These are phyloP conservation scores for Syngnathus scovelli DNA, from an alignment of 2,113 vertebrate genomes.

Conservation along the genomic window DNA sequence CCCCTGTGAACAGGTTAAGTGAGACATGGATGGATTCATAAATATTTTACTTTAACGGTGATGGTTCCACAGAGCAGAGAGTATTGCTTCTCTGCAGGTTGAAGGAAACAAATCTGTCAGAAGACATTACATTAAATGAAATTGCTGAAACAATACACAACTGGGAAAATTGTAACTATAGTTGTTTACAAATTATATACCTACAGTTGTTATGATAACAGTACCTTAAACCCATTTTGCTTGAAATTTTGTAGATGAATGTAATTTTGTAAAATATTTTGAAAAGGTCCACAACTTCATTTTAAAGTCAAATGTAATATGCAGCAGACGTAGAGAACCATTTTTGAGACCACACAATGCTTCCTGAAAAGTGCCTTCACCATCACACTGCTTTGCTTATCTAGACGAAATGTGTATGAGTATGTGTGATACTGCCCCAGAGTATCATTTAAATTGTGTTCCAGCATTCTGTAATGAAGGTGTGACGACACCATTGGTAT, in stretches of 20 bases:
- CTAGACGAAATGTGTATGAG: background rate
- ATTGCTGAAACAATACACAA: background rate
- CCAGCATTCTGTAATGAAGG: background rate
- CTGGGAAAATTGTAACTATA: background rate
- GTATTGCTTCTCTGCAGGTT: background rate
- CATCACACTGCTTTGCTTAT: background rate
- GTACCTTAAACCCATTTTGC: background rate
- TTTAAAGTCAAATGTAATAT: background rate
- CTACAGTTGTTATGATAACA: background rate
- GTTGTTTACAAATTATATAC: background rate
- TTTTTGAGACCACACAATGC: background rate
- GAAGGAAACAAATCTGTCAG: background rate
- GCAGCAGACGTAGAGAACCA: background rate
- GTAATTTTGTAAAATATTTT: background rate
- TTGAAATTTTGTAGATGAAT: background rate
- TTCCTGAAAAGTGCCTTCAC: background rate
- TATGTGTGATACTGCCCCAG: background rate
- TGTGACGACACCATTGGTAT: background rate
- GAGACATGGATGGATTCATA: background rate
- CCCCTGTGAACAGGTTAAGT: too few relatives aligned
- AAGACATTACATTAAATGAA: background rate
- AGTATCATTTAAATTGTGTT: conserved; percentile 1
- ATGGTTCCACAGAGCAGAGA: too few relatives aligned
- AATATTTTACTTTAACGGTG: background rate
- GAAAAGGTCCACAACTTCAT: background rate